Evolutionary conservation across 1,140 invertebrate genomes (phyloP).

Genomic region (Rhopalosiphum padi): DNA sequence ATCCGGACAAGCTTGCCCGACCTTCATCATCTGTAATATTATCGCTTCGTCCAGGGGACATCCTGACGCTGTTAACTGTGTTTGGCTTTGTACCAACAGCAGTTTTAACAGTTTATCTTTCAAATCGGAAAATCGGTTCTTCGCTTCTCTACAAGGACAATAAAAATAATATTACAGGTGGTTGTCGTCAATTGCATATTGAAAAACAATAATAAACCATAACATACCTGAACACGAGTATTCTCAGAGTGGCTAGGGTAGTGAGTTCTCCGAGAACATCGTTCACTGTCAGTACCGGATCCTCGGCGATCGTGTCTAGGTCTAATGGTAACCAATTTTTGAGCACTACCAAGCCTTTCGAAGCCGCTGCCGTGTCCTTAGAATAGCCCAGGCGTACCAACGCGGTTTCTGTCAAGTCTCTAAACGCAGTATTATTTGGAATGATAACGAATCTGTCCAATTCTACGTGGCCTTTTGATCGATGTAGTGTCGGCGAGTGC

Average conservation of each 20-base stretch:
- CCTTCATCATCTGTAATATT: conserved; percentile 57
- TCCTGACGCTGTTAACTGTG: conserved; percentile 82
- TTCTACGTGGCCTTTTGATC: conserved; percentile 72
- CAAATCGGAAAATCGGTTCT: conserved; percentile 81
- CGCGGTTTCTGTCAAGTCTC: conserved; percentile 80
- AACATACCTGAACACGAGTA: conserved; percentile 80
- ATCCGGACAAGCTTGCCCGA: conserved; percentile 65
- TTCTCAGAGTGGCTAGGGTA: conserved; percentile 86
- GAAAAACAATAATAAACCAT: neutral
- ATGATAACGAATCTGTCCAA: conserved; percentile 93
- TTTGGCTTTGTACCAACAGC: conserved; percentile 85
- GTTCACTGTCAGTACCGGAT: conserved; percentile 82
- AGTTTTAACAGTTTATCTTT: conserved; percentile 92
- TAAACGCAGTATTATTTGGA: conserved; percentile 85
- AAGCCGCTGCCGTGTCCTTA: conserved; percentile 73
- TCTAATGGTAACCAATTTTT: conserved; percentile 93
- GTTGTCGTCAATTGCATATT: no score
- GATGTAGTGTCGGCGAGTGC: conserved; percentile 61
- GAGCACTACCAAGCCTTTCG: conserved; percentile 82
- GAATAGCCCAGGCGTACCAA: conserved; percentile 81
- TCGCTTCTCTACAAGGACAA: conserved; percentile 68
- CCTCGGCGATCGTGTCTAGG: conserved; percentile 89
- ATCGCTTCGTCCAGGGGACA: conserved; percentile 92
- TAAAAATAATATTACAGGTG: neutral
- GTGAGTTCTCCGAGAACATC: conserved; percentile 92